Evolutionary conservation across 2,113 vertebrate species (phyloP), one percentile per base, ranked within the genome.

Genomic region (Fulmarus glacialis): DNA sequence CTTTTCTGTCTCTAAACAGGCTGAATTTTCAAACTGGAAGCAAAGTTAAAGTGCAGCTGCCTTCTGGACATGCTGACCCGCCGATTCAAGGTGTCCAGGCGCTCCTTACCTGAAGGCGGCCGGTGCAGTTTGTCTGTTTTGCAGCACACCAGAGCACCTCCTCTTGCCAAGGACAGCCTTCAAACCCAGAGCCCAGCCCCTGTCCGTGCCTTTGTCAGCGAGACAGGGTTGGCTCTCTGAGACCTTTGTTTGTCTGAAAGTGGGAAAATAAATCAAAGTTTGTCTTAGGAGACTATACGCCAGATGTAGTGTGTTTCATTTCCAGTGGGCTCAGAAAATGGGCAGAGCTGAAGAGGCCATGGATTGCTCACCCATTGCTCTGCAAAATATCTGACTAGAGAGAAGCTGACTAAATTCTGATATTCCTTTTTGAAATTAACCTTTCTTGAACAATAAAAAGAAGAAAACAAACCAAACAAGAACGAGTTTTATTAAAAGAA

Each of bases 61-160:
- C 56, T 73, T 34, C 43, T 63, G 30, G 20, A 6, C 15, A 5
- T 0, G 0, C 0, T 42, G 58, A 23, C 3, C 43, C 26, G 21
- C 11, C 0, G 0, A 6, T 8, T 6, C 4, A 6, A 11, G 29
- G 27, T 19, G 43, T 38, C 4, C 86, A n/a, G 56, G 26, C 4
- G 1, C 16, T 43, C 23, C 8, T 1, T 11, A 12, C 34, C 43
- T 10, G 29, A 29, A 16, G 29, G 34, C n/a, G 8, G 8, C 2
- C n/a, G 0, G 18, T 34, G 50, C 23, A 23, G 13, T 20, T 5
- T 26, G 24, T 11, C 48, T 55, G 22, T 12, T 53, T 30, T 45
- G 32, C 58, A 67, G 29, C 53, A 42, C 34, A 22, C 27, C 29
- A 2, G 22, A 13, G 67, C 3, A 8, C 10, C 26, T 45, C 12